These are phyloP conservation scores for Leuciscus idus DNA, from an alignment of 2,113 vertebrate species.

Conservation along the genomic window DNA sequence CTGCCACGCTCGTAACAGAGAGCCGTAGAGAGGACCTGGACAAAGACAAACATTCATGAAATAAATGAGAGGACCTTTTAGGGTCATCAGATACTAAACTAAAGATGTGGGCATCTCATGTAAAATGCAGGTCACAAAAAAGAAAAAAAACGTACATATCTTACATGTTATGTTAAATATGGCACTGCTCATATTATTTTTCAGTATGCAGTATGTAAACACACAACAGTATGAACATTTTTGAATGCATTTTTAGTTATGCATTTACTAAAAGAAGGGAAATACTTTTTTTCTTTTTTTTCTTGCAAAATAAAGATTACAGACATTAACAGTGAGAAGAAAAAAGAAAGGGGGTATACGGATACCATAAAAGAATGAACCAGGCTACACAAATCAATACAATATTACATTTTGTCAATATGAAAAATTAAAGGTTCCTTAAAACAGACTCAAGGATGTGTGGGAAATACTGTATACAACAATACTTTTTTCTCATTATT, in stretches of 20 bases:
- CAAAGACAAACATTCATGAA: neutral
- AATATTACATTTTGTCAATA: too few relatives aligned
- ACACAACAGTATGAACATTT: neutral
- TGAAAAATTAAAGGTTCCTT: too few relatives aligned
- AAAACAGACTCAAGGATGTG: too few relatives aligned
- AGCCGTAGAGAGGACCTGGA: slow-evolving; percentile 81
- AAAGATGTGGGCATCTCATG: neutral
- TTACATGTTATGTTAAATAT: neutral
- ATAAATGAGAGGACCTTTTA: neutral
- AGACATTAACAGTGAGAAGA: too few relatives aligned
- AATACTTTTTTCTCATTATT: neutral
- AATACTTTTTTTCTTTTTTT: neutral
- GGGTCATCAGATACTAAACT: neutral
- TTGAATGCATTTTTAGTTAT: neutral
- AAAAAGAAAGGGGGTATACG: too few relatives aligned
- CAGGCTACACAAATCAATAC: too few relatives aligned
- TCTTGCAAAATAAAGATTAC: too few relatives aligned
- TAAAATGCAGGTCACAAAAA: neutral
- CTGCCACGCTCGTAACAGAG: slow-evolving; percentile 81
- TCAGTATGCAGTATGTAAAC: neutral
- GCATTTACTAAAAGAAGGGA: neutral
- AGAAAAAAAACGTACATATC: too few relatives aligned
- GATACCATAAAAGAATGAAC: too few relatives aligned
- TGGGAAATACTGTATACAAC: neutral
- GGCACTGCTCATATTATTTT: neutral